Conservation (phyloP, 23 tunicate genomes). For the Ciona savignyi region DNA sequence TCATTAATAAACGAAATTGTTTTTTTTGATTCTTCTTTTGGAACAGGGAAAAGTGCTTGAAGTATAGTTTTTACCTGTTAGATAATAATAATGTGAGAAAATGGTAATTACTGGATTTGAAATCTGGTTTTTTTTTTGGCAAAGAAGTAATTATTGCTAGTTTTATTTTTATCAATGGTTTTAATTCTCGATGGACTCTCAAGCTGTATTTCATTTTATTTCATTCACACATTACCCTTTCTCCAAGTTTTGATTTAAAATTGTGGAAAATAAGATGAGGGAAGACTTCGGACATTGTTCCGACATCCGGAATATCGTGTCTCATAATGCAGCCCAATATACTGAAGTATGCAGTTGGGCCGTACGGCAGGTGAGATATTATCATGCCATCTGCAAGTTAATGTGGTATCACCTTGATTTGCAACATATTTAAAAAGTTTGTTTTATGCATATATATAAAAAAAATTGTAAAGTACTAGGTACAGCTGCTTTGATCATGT, state of each 20-base stretch:
- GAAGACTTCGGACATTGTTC: constrained; percentile 94
- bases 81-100: background rate
- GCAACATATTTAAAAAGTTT: too few relatives aligned
- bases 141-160: background rate
- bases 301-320: constrained; percentile 92
- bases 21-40: constrained; percentile 90
- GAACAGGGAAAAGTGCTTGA: constrained; percentile 91
- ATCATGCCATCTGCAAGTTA: constrained; percentile 67
- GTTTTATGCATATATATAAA: background rate
- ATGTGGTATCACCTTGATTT: too few relatives aligned
- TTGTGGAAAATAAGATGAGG: constrained; percentile 98
- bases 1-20: constrained; percentile 88
- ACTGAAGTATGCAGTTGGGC: constrained; percentile 97
- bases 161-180: background rate
- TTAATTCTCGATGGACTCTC: too few relatives aligned
- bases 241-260: constrained; percentile 76
- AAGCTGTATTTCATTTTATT: too few relatives aligned
- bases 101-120: background rate
- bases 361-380: constrained; percentile 92
- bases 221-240: constrained; percentile 46
- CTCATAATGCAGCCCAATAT: constrained; percentile 79
- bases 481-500: too few relatives aligned
- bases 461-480: background rate
- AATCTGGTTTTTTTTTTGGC: background rate
- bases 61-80: constrained; percentile 74